Evolutionary conservation across 53 echinoderm and acorn worm genomes (phyloP).

Genomic region (Luidia sarsii): DNA sequence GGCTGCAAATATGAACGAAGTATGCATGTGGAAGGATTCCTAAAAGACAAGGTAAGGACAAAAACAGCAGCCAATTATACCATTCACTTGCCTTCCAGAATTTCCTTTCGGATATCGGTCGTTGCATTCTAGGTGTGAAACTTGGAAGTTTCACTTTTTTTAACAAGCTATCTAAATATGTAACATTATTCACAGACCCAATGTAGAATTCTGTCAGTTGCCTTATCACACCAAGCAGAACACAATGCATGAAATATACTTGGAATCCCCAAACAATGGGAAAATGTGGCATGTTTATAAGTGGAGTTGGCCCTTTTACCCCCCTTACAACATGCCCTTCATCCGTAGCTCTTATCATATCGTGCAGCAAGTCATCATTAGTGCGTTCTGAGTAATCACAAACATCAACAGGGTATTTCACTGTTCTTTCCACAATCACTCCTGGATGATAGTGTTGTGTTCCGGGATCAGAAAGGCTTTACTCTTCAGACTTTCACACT

Average conservation of each 20-base stretch:
- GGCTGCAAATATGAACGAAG: constrained; percentile 27
- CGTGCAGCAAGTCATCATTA: constrained; percentile 51
- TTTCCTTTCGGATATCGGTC: constrained; percentile 24
- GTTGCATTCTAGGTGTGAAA: constrained; percentile 4
- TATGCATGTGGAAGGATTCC: constrained; percentile 35
- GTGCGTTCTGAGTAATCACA: too few relatives aligned
- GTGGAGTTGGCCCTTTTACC: constrained; percentile 40
- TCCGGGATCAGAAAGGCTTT: too few relatives aligned
- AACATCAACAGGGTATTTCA: too few relatives aligned
- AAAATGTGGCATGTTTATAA: constrained; percentile 41
- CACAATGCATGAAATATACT: constrained; percentile 58
- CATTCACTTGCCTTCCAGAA: constrained; percentile 62
- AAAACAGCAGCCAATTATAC: constrained; percentile 57
- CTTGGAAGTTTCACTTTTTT: constrained; percentile 16
- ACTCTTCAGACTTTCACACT: too few relatives aligned
- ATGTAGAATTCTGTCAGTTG: constrained; percentile 58
- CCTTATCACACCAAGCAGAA: constrained; percentile 43
- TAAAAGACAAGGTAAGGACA: constrained; percentile 51
- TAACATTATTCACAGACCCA: constrained; percentile 26
- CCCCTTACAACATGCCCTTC: constrained; percentile 44
- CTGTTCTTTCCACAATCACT: too few relatives aligned
- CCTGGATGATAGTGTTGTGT: too few relatives aligned
- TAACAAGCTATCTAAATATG: not conserved
- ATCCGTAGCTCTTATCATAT: constrained; percentile 37
- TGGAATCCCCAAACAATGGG: constrained; percentile 48